A percentile compares a stretch with the other conserved stretches of the same genome.
Evolutionary conservation across 1,140 invertebrate genomes (phyloP).

Genomic region (Nephila pilipes): DNA sequence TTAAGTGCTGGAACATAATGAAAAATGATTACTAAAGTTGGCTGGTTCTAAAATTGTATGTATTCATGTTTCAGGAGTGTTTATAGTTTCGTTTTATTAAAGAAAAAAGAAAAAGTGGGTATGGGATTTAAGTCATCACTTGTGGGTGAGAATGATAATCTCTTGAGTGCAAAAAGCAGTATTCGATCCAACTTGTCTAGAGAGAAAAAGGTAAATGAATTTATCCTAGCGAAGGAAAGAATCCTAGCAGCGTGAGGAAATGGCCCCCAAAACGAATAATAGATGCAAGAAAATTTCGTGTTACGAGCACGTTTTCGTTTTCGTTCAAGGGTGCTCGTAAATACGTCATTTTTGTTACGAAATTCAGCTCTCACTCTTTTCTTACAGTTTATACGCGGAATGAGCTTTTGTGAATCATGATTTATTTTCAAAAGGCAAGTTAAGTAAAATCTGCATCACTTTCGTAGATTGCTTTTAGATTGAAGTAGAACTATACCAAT

Average conservation of each 20-base stretch:
- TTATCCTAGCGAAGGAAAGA: background rate
- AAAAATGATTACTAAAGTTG: too few species aligned
- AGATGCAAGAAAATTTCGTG: conserved; percentile 4
- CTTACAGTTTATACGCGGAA: background rate
- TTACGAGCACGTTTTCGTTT: background rate
- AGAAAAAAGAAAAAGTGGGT: background rate
- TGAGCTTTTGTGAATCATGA: background rate
- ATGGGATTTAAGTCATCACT: background rate
- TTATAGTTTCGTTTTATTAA: too few species aligned
- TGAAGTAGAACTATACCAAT: too few species aligned
- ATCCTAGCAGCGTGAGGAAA: background rate
- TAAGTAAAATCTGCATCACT: too few species aligned
- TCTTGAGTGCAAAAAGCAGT: conserved; percentile 19
- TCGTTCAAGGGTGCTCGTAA: background rate
- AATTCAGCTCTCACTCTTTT: background rate
- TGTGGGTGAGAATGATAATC: background rate
- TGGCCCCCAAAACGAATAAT: background rate
- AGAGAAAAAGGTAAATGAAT: background rate
- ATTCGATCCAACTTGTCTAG: background rate
- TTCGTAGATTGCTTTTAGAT: too few species aligned
- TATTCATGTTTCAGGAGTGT: too few species aligned
- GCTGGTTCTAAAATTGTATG: too few species aligned
- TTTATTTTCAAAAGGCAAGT: background rate
- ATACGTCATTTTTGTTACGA: conserved; percentile 5
- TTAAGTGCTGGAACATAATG: too few species aligned